Percentiles rank a stretch among this genome's conserved stretches.
phyloP scores from a whole-genome alignment of 2,888 invertebrate genomes.

The Epicampocera succincta region DNA sequence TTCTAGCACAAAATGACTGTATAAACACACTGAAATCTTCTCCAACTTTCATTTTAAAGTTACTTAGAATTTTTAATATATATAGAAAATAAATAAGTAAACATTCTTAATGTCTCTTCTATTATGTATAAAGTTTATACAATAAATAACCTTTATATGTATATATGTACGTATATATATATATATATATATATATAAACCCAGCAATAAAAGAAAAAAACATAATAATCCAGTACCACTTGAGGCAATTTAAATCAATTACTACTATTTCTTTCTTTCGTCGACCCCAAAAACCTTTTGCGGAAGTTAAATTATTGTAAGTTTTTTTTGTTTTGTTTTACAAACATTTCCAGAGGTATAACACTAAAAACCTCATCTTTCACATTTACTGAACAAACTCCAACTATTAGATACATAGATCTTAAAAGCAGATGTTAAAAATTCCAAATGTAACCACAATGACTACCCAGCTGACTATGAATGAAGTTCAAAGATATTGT shows the following conservation, averaged over 20 bases:
- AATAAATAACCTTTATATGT: too few relatives aligned
- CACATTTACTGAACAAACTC: constrained; percentile 43
- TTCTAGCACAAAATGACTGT: too few relatives aligned
- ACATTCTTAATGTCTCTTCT: too few relatives aligned
- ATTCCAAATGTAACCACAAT: not conserved
- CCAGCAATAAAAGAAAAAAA: not conserved
- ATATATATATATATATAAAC: too few relatives aligned
- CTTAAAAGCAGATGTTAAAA: constrained; percentile 33
- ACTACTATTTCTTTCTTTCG: constrained; percentile 34
- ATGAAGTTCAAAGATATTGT: too few relatives aligned
- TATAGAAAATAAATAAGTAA: too few relatives aligned
- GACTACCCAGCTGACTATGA: constrained; percentile 3
- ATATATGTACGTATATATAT: too few relatives aligned
- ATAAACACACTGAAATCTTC: too few relatives aligned
- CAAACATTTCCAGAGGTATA: constrained; percentile 5
- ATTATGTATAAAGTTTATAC: too few relatives aligned
- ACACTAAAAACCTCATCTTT: constrained; percentile 39
- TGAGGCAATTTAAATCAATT: constrained; percentile 55
- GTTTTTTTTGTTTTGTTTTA: constrained; percentile 31
- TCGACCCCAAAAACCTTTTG: constrained; percentile 62
- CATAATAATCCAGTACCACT: constrained; percentile 32
- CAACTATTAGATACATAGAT: constrained; percentile 24
- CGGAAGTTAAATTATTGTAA: constrained; percentile 51
- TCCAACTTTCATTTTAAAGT: too few relatives aligned
- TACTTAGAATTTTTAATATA: too few relatives aligned